These are phyloP conservation scores for Indicator indicator DNA, from an alignment of 2,113 vertebrate species.

Conservation along the genomic window DNA sequence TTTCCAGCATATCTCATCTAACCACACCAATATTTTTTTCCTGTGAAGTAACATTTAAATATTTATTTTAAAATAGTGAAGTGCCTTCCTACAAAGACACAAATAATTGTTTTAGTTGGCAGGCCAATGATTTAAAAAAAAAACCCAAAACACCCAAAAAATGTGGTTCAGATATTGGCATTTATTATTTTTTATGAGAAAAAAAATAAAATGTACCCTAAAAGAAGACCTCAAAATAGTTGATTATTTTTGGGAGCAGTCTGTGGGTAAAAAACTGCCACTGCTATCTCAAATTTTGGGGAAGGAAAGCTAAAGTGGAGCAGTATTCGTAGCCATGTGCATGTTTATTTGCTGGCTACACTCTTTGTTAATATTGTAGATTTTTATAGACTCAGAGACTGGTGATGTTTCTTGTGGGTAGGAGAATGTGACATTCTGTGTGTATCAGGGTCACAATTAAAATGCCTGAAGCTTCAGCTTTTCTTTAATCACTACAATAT, in stretches of 20 bases:
- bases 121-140: slow-evolving; percentile 17
- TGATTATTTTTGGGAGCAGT: neutral
- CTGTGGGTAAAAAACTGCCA: neutral
- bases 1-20: slow-evolving; percentile 58
- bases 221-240: slow-evolving; percentile 16
- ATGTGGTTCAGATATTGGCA: slow-evolving; percentile 1
- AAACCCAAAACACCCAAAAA: neutral
- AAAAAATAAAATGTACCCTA: slow-evolving; percentile 39
- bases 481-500: neutral
- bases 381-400: neutral
- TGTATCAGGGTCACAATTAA: neutral
- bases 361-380: neutral
- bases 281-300: neutral
- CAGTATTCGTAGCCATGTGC: neutral
- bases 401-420: neutral
- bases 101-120: slow-evolving; percentile 52
- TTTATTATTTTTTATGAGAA: slow-evolving; percentile 42
- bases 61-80: slow-evolving; percentile 66
- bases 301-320: neutral
- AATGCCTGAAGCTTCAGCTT: neutral
- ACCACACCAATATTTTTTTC: slow-evolving; percentile 64
- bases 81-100: slow-evolving; percentile 45
- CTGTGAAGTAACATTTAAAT: slow-evolving; percentile 66
- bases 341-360: neutral
- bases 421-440: neutral